These are phyloP conservation scores for Tuta absoluta DNA, from an alignment of 2,888 invertebrate genomes.

Conservation along the genomic window DNA sequence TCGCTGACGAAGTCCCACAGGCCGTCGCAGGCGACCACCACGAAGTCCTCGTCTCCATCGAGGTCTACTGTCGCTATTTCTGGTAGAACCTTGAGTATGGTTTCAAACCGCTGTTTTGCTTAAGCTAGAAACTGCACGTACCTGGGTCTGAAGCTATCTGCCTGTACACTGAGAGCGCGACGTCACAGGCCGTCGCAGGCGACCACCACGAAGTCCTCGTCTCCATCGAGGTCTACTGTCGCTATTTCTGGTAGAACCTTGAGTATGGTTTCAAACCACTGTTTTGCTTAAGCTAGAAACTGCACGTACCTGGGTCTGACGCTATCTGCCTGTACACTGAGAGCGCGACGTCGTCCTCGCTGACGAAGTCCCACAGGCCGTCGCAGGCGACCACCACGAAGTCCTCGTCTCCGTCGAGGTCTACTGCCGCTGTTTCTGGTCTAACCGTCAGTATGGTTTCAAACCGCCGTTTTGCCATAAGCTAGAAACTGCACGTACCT, in stretches of 20 bases:
- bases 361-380: constrained; percentile 94
- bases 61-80: constrained; percentile 88
- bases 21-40: constrained; percentile 96
- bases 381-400: constrained; percentile 96
- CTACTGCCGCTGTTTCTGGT: constrained; percentile 89
- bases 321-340: constrained; percentile 86
- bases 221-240: constrained; percentile 86
- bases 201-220: constrained; percentile 94
- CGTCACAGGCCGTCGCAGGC: constrained; percentile 95
- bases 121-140: constrained; percentile 64
- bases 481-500: constrained; percentile 76
- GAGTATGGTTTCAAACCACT: too few species aligned
- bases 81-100: constrained; percentile 91
- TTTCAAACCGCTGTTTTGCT: constrained; percentile 85
- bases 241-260: constrained; percentile 91
- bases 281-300: too few species aligned
- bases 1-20: constrained; percentile 93
- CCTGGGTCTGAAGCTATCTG: constrained; percentile 84
- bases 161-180: constrained; percentile 87
- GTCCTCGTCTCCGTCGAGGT: constrained; percentile 91
- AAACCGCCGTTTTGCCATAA: constrained; percentile 73
- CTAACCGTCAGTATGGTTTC: constrained; percentile 91
- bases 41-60: constrained; percentile 93
- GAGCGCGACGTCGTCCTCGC: constrained; percentile 85
- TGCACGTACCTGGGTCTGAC: constrained; percentile 83